phyloP scores from a whole-genome alignment of 2,888 invertebrate species.

The Agonopterix alstromeriana region DNA sequence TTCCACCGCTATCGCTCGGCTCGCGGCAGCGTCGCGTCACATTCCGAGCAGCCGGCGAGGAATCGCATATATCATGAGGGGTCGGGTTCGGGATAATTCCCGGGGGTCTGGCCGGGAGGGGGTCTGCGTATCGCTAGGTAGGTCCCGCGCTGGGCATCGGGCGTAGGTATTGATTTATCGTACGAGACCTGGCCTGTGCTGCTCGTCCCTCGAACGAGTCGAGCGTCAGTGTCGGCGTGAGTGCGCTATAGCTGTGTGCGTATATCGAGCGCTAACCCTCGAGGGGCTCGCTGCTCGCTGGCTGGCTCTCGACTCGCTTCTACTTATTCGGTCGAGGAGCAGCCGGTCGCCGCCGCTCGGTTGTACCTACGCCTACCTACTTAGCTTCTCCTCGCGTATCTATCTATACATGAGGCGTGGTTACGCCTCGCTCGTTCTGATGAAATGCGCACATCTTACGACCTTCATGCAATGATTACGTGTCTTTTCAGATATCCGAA shows the following conservation, averaged over 20 bases:
- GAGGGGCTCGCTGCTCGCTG: constrained; percentile 71
- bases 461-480: constrained; percentile 58
- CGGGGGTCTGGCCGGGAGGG: constrained; percentile 66
- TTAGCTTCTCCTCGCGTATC: constrained; percentile 70
- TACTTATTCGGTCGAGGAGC: constrained; percentile 73
- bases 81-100: constrained; percentile 66
- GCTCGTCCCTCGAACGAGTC: constrained; percentile 61
- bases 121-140: constrained; percentile 49
- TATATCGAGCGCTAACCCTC: constrained; percentile 75
- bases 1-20: constrained; percentile 70
- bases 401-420: constrained; percentile 61
- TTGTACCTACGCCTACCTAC: constrained; percentile 71
- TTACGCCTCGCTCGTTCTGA: constrained; percentile 64
- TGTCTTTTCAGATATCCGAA: constrained; percentile 77
- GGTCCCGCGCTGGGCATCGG: constrained; percentile 56
- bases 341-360: constrained; percentile 57
- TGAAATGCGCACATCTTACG: constrained; percentile 63
- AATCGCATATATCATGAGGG: constrained; percentile 63
- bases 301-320: constrained; percentile 73
- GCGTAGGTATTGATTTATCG: constrained; percentile 75
- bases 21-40: constrained; percentile 69
- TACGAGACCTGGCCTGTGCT: constrained; percentile 67
- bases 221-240: constrained; percentile 70
- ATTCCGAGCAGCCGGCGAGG: constrained; percentile 69
- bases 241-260: constrained; percentile 63